Conservation (phyloP, 2,113 vertebrate genomes). For the Hassar affinis region DNA sequence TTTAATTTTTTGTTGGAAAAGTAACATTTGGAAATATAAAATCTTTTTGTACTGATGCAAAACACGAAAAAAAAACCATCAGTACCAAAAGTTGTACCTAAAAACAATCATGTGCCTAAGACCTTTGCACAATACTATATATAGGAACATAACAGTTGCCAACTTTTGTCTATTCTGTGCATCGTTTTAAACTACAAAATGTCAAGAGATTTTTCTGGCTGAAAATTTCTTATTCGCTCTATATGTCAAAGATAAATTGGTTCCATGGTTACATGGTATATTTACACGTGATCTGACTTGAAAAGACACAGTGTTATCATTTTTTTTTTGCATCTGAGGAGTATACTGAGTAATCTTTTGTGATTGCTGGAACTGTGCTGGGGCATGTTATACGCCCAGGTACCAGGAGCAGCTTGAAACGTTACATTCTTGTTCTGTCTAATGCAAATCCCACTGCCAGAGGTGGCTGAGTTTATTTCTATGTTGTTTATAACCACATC, state of each 20-base stretch:
- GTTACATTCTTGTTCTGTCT: slow-evolving; percentile 8
- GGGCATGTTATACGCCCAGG: not conserved
- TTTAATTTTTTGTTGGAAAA: no score
- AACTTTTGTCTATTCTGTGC: not conserved
- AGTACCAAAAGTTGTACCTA: no score
- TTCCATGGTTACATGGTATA: not conserved
- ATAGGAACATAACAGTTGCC: no score
- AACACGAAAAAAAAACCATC: no score
- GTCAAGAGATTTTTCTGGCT: no score
- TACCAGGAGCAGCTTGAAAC: not conserved
- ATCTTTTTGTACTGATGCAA: no score
- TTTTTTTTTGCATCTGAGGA: not conserved
- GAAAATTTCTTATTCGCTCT: not conserved
- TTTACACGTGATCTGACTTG: not conserved
- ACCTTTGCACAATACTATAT: no score
- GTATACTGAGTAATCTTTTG: not conserved
- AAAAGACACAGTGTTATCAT: not conserved
- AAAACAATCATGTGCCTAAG: no score
- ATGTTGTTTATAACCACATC: slow-evolving; percentile 14
- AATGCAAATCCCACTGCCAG: not conserved
- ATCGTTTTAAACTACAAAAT: not conserved
- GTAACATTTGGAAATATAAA: no score
- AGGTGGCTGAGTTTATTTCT: slow-evolving; percentile 25
- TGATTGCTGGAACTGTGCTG: not conserved
- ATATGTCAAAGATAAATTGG: not conserved